Base-by-base conservation (phyloP, 30 jellyfish, hydroid and myxozoan genomes). In the Chironex yamaguchii region DNA sequence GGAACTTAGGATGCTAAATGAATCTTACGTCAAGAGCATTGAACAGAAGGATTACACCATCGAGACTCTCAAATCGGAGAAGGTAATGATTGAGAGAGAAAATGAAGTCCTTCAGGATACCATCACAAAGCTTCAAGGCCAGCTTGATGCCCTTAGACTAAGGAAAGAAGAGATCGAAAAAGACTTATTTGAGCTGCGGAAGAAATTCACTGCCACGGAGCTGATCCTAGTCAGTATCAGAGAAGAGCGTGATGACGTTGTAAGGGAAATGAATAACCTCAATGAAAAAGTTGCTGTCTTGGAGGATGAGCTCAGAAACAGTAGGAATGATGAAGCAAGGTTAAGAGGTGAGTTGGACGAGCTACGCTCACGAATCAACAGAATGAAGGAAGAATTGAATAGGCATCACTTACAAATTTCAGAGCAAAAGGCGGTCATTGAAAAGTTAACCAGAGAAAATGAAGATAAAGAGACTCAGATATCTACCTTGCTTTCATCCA, bases 321-420 rank as follows among this genome's bases (percentile, higher is more conserved):
- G 71, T 26, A 88, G 89, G 25, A 92, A 90, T 88, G 83, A 79
- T 63, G 98, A 93, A 83, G 95, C 98, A 1, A 49, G 89, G 14
- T 65, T 93, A 71, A 76, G 71, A 21, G 98, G 98, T 0, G 97
- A 93, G 83, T 50, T 93, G 23, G 97, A 89, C n/a, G 98, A 93
- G 69, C 91, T 97, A n/a, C 82, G 52, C 71, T 91, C 98, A 29
- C 85, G 98, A 42, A 82, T 82, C 26, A 96, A 83, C 36, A 80
- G 98, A 54, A 54, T 34, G 49, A 79, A 87, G 53, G 97, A 88
- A 9, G 98, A 93, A 68, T 65, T 79, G 87, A 83, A 32, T 81
- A 58, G 91, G 27, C 85, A 86, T 3, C 96, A 88, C 34, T 32
- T 76, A 36, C 96, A 74, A 29, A 82, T 81, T 27, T 20, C 96